Evolutionary conservation across 1,140 invertebrate genomes (phyloP), one percentile per base, ranked within the genome.

Genomic region (Macrobrachium nipponense): DNA sequence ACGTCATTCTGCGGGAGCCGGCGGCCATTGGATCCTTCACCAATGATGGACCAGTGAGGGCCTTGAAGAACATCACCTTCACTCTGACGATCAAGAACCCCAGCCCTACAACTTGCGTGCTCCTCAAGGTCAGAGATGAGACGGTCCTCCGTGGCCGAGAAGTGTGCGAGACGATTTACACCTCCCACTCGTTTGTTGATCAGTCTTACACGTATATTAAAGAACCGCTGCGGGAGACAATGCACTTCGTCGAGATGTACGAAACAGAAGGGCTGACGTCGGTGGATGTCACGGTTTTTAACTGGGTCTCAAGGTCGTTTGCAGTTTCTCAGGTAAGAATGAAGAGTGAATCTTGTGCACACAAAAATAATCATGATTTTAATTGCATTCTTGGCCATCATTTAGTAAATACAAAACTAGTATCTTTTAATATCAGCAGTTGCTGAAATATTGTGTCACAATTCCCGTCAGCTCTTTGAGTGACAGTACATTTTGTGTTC

Each of bases 281-380:
- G 15, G 82, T 80, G 14, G 17, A 51, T 44, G 82, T 70, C 5
- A 23, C 60, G 2, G 77, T 80, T 5, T 83, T 83, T 14, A 83
- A 83, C 15, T 58, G 70, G 73, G 77, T 83, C 8, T 73, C 82
- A 5, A 17, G 77, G 59, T 83, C 82, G 11, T 82, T 83, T n/a
- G 77, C 82, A 11, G 76, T 58, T 15, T 78, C 76, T 78, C 76
- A 78, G 78, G 82, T 80, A 20, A 17, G 82, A 10, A 66, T 43
- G 15, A 15, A 75, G 20, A 60, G 60, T 7, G 68, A 36, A 58
- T 51, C 7, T 0, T 51, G 12, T 51, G 51, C 51, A 6, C 12
- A 7, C 51, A 51, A 51, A 51, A 51, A 51, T 51, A 12, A 51
- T 51, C 8, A 10, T 51, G 5, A 51, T 51, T 51, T 8, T 2